Evolutionary conservation across 2,888 invertebrate species (phyloP).

Genomic region (Protonemura montana): DNA sequence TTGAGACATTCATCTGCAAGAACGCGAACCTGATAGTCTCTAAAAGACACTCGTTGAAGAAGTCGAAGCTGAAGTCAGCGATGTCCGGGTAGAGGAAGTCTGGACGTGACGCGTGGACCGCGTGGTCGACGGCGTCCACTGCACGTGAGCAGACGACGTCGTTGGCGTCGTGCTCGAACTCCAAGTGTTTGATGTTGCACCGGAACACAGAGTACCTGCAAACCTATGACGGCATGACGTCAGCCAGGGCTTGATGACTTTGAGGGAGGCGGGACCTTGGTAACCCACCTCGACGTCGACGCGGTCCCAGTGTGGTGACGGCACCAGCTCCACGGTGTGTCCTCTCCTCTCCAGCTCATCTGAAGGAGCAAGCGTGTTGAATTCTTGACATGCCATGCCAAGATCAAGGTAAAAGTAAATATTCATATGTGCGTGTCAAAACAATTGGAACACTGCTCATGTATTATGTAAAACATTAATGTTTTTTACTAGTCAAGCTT

Average conservation of each 20-base stretch:
- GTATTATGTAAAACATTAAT: too few species aligned
- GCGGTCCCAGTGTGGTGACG: conserved; percentile 54
- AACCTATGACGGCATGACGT: neutral
- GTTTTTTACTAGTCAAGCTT: too few species aligned
- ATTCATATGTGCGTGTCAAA: too few species aligned
- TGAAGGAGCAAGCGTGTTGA: conserved; percentile 24
- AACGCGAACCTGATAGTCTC: neutral
- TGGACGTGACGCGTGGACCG: conserved; percentile 48
- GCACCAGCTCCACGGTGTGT: conserved; percentile 54
- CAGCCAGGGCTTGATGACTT: too few species aligned
- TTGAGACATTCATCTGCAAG: too few species aligned
- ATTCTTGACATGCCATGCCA: too few species aligned
- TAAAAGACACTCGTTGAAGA: neutral
- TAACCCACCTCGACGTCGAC: conserved; percentile 54
- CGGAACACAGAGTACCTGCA: conserved; percentile 54
- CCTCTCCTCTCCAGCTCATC: conserved; percentile 49
- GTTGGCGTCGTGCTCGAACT: conserved; percentile 55
- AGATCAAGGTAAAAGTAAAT: too few species aligned
- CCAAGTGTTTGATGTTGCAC: conserved; percentile 55
- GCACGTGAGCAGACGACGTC: conserved; percentile 54
- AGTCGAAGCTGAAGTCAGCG: neutral
- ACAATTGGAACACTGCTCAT: too few species aligned
- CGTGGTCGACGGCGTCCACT: conserved; percentile 54
- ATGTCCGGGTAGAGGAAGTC: conserved; percentile 31
- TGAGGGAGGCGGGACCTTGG: too few species aligned